Percentiles rank a stretch among this genome's conserved stretches.
phyloP scores from a whole-genome alignment of 2,797 vertebrate species.

The Picus viridis region DNA sequence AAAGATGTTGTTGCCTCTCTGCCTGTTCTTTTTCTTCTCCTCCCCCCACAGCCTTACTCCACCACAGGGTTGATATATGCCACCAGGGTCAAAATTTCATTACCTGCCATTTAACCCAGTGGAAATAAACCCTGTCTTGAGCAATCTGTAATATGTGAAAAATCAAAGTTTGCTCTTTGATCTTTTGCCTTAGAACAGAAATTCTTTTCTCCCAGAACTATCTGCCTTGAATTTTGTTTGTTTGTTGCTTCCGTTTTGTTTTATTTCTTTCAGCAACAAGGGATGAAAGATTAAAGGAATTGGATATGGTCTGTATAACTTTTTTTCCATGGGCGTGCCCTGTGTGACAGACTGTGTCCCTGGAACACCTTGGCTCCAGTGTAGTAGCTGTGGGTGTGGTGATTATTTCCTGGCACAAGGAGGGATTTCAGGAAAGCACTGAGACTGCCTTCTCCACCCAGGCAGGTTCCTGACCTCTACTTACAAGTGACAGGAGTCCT shows the following conservation, averaged over 20 bases:
- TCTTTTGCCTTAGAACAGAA: constrained; percentile 54
- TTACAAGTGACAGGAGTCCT: constrained; percentile 59
- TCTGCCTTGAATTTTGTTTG: not conserved
- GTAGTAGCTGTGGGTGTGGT: constrained; percentile 58
- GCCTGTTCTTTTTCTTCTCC: constrained; percentile 3
- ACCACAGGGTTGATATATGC: constrained; percentile 12
- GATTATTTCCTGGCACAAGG: constrained; percentile 74
- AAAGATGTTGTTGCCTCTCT: not conserved
- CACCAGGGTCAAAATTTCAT: constrained; percentile 11
- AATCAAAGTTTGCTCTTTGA: constrained; percentile 28
- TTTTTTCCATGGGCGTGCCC: constrained; percentile 52
- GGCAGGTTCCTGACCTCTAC: constrained; percentile 67
- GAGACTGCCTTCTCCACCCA: constrained; percentile 65
- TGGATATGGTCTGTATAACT: constrained; percentile 52
- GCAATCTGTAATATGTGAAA: constrained; percentile 22
- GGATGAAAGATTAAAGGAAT: constrained; percentile 68
- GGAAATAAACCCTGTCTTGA: constrained; percentile 16
- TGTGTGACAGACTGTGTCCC: constrained; percentile 59
- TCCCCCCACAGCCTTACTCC: not conserved
- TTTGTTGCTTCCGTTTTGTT: not conserved
- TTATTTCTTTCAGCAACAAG: constrained; percentile 37
- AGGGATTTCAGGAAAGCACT: constrained; percentile 70
- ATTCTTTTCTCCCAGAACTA: not conserved
- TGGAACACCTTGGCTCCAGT: constrained; percentile 66
- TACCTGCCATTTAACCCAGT: not conserved